Base-by-base conservation (phyloP, 1,140 invertebrate species). In the Leucophenga varia region DNA sequence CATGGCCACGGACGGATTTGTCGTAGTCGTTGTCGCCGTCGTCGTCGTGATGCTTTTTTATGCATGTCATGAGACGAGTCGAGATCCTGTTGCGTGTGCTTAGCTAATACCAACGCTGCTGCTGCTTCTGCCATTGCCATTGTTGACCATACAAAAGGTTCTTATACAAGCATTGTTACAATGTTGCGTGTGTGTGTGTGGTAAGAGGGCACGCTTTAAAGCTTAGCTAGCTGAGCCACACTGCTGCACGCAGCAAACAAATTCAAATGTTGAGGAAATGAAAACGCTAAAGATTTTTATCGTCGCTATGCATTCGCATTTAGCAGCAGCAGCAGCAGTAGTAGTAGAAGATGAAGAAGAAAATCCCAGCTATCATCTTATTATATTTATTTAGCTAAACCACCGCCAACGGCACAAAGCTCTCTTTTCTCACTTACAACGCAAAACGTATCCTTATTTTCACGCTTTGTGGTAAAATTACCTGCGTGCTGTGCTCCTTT, bases 241-340 rank as follows among this genome's bases (percentile, higher is more conserved):
- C 31, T n/a, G 32, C 28, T 53, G 49, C 57, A 51, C 54, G 49
- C 48, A 50, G 25, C 41, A 22, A 43, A 13, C 57, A 64, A 64
- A 64, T 64, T 64, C 61, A 64, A 64, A 64, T 64, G 61, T n/a
- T n/a, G n/a, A n/a, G 61, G 61, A 64, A 64, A 64, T 64, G 54
- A 64, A 57, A 59, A 46, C 64, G 22, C n/a, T n/a, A n/a, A 25
- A 25, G 61, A 64, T 64, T 64, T 64, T 64, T 64, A 64, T 64
- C 61, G 57, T 36, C 28, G n/a, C n/a, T n/a, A n/a, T 36, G 32
- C 37, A n/a, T n/a, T n/a, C n/a, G n/a, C n/a, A n/a, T 18, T 25
- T 25, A 20, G 10, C 20, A n/a, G 35, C 35, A 9, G 17, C 12
- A 25, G 36, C n/a, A n/a, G 16, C 18, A 3, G 14, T 18, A 12